Evolutionary conservation across 2,113 vertebrate species (phyloP).

Genomic region (Daphoenositta chrysoptera): DNA sequence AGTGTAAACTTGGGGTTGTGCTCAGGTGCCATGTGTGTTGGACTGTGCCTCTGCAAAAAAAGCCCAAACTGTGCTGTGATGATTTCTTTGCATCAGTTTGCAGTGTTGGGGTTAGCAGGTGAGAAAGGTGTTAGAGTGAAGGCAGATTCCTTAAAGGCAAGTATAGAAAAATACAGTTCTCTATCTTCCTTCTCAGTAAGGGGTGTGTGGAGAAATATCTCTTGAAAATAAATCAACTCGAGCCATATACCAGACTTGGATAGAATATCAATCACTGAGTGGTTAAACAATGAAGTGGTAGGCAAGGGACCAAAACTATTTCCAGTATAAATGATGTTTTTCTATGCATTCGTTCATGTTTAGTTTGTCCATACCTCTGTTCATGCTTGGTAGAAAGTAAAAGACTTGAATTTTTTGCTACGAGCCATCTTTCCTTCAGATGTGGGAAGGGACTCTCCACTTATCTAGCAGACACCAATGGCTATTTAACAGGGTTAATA

Average conservation of each 20-base stretch:
- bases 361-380: background rate
- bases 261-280: background rate
- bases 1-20: background rate
- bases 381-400: background rate
- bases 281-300: background rate
- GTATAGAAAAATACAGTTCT: background rate
- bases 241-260: background rate
- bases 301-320: background rate
- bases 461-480: background rate
- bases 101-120: background rate
- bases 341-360: background rate
- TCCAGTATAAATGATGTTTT: background rate
- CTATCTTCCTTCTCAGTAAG: background rate
- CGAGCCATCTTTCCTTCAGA: background rate
- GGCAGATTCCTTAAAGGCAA: background rate
- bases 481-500: background rate
- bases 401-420: background rate
- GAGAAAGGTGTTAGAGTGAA: background rate
- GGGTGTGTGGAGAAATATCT: background rate
- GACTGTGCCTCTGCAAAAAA: background rate
- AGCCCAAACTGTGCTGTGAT: background rate
- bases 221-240: background rate
- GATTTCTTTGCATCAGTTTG: background rate
- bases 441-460: background rate
- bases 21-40: background rate